Conservation (phyloP, 2,113 vertebrate genomes). For the Oncorhynchus tshawytscha region DNA sequence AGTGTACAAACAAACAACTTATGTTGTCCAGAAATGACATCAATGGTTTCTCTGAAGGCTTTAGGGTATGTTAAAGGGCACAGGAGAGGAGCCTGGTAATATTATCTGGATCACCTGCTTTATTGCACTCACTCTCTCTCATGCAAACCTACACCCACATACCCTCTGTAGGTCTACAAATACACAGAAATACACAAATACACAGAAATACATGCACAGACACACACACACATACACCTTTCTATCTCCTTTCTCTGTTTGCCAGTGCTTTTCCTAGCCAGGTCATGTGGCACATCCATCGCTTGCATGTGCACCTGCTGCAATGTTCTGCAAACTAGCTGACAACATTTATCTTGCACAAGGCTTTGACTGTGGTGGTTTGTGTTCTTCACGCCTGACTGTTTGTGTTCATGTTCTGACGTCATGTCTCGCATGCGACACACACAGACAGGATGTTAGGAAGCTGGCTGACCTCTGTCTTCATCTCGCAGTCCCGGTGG, state of each 20-base stretch:
- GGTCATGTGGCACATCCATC: slow-evolving; percentile 24
- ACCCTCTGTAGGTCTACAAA: background rate
- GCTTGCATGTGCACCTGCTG: slow-evolving; percentile 28
- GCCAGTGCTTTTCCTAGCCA: background rate
- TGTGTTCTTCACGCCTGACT: background rate
- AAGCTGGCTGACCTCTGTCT: no score
- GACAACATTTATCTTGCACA: background rate
- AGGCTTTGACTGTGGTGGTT: background rate
- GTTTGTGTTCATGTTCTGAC: background rate
- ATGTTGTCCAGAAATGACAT: no score
- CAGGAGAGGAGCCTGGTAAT: slow-evolving; percentile 36
- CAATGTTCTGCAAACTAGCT: background rate
- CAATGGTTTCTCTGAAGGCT: background rate
- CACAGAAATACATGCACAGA: background rate
- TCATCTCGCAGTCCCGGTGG: background rate
- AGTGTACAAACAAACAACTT: no score
- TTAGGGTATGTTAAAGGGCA: background rate
- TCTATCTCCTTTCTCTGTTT: background rate
- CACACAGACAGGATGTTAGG: background rate
- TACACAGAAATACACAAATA: no score
- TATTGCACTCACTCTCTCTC: background rate
- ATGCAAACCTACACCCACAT: background rate
- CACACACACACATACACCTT: background rate
- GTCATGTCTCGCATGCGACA: background rate
- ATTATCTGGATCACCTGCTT: slow-evolving; percentile 10